phyloP scores from a whole-genome alignment of 2,113 vertebrate genomes.

The Cavia aperea region DNA sequence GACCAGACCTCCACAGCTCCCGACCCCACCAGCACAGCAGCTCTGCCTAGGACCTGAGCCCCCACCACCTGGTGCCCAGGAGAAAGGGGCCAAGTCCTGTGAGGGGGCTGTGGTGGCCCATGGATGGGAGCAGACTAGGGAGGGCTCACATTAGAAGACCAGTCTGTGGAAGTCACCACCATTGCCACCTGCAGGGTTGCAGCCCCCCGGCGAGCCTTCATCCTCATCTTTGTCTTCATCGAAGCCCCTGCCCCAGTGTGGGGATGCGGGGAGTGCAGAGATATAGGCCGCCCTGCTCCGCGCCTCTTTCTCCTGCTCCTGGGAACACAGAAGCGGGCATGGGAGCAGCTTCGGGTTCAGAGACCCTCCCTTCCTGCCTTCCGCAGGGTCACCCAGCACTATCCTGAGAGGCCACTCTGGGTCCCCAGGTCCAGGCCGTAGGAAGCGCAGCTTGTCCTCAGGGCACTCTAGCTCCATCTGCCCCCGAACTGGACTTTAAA shows the following conservation, averaged over 20 bases:
- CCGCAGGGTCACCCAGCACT: rapidly evolving
- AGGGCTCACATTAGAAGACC: slow-evolving; percentile 72
- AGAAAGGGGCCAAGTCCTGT: slow-evolving; percentile 10
- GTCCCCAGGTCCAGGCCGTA: background rate
- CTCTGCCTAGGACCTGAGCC: slow-evolving; percentile 22
- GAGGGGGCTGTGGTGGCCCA: background rate
- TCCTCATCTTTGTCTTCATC: slow-evolving; percentile 80
- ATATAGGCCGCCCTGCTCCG: slow-evolving; percentile 78
- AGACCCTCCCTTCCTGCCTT: background rate
- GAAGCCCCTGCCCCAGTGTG: slow-evolving; percentile 79
- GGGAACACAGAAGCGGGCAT: background rate
- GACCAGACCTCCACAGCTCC: slow-evolving; percentile 38
- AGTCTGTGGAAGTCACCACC: slow-evolving; percentile 78
- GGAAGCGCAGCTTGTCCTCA: background rate
- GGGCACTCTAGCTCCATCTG: background rate
- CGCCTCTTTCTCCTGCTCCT: slow-evolving; percentile 85
- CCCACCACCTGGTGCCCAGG: background rate
- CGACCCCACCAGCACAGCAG: background rate
- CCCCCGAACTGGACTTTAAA: background rate
- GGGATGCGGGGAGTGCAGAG: slow-evolving; percentile 75
- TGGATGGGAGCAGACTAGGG: background rate
- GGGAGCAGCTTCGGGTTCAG: background rate
- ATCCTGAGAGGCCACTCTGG: rapidly evolving
- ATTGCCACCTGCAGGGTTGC: slow-evolving; percentile 70
- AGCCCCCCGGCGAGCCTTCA: slow-evolving; percentile 74